Evolutionary conservation across 2,797 vertebrate genomes (phyloP), one percentile per base, ranked within the genome.

Genomic region (Brotula barbata): DNA sequence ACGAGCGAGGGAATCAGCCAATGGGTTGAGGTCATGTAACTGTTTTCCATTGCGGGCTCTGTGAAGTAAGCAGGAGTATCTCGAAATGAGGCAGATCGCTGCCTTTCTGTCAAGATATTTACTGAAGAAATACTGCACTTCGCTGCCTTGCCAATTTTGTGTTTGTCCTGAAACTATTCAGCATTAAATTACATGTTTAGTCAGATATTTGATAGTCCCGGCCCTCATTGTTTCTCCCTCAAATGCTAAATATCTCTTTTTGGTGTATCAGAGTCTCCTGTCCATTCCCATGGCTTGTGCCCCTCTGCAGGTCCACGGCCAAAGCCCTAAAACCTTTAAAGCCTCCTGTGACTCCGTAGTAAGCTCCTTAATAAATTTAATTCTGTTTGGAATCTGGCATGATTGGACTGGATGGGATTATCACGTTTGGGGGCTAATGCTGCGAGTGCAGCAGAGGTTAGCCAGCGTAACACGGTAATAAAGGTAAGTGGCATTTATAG

Each of bases 301-400:
- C 33, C 34, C 47, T 63, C 63, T 57, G 46, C 31, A 72, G 47
- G 63, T 73, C 78, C 68, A 34, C 44, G 51, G 73, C 77, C 80
- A 84, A 84, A 83, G 64, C 69, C 75, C 22, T 82, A 78, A 88
- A 85, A 84, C 75, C 84, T 81, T 79, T 81, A 81, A 89, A 85
- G 71, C 83, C 82, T 65, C 21, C 33, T 81, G 71, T 84, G 82
- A 87, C 90, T 89, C 85, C 44, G 82, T 55, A 81, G 52, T 90
- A 89, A 88, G 83, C 88, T 90, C 86, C 89, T 93, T 93, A 92
- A 92, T 92, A 85, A 39, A 88, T 89, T 89, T 92, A 92, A 92
- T 93, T 91, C 92, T 75, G 86, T 80, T 84, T 90, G 92, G 93
- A 93, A 93, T 94, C 92, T 87, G 80, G 75, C 60, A 42, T 84